Evolutionary conservation across 1,140 invertebrate genomes (phyloP).

Genomic region (Nixonia krombeini): DNA sequence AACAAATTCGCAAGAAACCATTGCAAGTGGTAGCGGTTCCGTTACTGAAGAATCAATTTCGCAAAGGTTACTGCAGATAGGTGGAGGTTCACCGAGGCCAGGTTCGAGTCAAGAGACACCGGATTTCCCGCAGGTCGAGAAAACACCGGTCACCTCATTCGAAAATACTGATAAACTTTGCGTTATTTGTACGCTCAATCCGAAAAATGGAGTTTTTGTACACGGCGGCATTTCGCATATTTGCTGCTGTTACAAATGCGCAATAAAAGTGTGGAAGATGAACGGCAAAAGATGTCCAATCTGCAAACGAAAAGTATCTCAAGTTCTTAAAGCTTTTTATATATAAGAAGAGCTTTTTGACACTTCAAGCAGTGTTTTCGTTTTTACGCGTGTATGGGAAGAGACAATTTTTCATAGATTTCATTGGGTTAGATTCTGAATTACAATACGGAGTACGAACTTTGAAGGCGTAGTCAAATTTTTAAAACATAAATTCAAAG

Average conservation of each 20-base stretch:
- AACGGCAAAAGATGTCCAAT: conserved; percentile 75
- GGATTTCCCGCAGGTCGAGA: neutral
- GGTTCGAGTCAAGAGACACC: neutral
- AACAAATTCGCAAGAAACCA: conserved; percentile 3
- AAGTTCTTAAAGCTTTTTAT: conserved; percentile 75
- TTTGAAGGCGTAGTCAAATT: no score
- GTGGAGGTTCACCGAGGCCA: neutral
- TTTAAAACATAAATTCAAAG: no score
- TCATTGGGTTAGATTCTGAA: no score
- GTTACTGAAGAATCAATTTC: neutral
- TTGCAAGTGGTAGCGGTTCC: neutral
- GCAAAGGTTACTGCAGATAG: neutral
- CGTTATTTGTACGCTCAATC: conserved; percentile 74
- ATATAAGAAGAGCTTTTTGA: no score
- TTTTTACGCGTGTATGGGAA: no score
- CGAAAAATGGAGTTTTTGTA: conserved; percentile 77
- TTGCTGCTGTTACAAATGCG: conserved; percentile 80
- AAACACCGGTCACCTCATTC: conserved; percentile 1
- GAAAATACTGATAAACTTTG: conserved; percentile 68
- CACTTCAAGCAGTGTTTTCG: no score
- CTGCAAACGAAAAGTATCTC: conserved; percentile 77
- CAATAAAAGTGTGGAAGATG: conserved; percentile 75
- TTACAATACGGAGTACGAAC: no score
- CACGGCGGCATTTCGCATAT: conserved; percentile 77
- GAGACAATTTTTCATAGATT: no score